A percentile compares a stretch with the other conserved stretches of the same genome.
These are phyloP conservation scores for Regulus satrapa DNA, from an alignment of 2,113 vertebrate genomes.

Conservation along the genomic window DNA sequence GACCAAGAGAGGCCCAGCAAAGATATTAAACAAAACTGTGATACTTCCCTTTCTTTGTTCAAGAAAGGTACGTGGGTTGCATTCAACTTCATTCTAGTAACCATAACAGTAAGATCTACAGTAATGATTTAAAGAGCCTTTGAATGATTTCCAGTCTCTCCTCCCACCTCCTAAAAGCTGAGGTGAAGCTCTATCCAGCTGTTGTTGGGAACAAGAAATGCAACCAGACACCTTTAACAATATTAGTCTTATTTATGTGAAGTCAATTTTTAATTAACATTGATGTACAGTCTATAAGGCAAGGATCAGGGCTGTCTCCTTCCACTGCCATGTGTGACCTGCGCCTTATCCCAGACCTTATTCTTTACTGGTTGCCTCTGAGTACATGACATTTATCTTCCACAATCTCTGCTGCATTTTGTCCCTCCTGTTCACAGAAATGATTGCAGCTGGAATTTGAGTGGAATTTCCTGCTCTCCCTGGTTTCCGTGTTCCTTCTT, in stretches of 20 bases:
- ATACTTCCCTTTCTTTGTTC: slow-evolving; percentile 21
- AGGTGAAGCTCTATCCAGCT: not conserved
- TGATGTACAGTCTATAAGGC: not conserved
- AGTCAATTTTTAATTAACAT: not conserved
- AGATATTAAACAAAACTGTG: not conserved
- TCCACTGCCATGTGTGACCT: not conserved
- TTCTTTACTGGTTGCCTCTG: not conserved
- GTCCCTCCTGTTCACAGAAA: slow-evolving; percentile 25
- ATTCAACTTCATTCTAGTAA: not conserved
- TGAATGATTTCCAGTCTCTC: slow-evolving; percentile 34
- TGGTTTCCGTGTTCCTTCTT: slow-evolving; percentile 14
- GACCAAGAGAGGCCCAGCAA: not conserved
- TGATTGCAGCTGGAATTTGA: slow-evolving; percentile 31
- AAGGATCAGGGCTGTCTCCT: not conserved
- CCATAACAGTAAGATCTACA: not conserved
- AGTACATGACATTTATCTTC: not conserved
- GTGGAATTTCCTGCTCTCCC: slow-evolving; percentile 58
- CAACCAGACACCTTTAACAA: not conserved
- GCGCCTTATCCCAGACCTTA: not conserved
- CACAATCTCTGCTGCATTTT: not conserved
- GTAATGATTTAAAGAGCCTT: slow-evolving; percentile 16
- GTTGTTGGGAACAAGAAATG: not conserved
- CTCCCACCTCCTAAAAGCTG: slow-evolving; percentile 10
- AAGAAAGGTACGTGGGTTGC: not conserved
- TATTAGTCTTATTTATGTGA: not conserved